Percentiles rank a stretch among this genome's conserved stretches.
These are phyloP conservation scores for Triplophysa yarkandensis DNA, from an alignment of 2,797 vertebrate species.

Conservation along the genomic window DNA sequence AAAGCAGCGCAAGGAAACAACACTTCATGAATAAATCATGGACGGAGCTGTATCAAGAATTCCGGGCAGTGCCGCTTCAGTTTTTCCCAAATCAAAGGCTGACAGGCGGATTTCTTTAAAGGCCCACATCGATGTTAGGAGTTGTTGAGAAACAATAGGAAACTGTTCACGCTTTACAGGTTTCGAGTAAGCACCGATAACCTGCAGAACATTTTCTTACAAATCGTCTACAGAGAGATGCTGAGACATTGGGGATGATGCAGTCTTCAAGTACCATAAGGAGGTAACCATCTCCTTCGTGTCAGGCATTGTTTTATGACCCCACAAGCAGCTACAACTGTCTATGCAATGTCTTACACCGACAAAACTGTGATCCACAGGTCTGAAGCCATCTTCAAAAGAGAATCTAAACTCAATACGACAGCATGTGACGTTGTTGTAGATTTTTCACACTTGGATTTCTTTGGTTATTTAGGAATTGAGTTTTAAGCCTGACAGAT, in stretches of 20 bases:
- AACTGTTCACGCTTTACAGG: slow-evolving; percentile 26
- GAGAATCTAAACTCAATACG: not conserved
- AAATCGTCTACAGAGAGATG: not conserved
- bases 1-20: slow-evolving; percentile 2
- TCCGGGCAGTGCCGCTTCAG: slow-evolving; percentile 20
- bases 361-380: not conserved
- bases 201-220: not conserved
- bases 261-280: too few relatives aligned
- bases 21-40: slow-evolving; percentile 32
- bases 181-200: slow-evolving; percentile 18
- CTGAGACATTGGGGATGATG: not conserved
- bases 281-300: not conserved
- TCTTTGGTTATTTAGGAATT: not conserved
- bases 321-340: not conserved
- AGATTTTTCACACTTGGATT: not conserved
- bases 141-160: slow-evolving; percentile 30
- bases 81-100: slow-evolving; percentile 38
- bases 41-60: slow-evolving; percentile 21
- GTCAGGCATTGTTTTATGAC: not conserved
- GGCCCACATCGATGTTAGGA: slow-evolving; percentile 1
- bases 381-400: not conserved
- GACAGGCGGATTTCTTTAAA: slow-evolving; percentile 23
- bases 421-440: not conserved
- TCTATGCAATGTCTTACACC: not conserved
- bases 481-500: not conserved